phyloP scores from a whole-genome alignment of 2,888 invertebrate genomes.

The Andrena chrysosceles region DNA sequence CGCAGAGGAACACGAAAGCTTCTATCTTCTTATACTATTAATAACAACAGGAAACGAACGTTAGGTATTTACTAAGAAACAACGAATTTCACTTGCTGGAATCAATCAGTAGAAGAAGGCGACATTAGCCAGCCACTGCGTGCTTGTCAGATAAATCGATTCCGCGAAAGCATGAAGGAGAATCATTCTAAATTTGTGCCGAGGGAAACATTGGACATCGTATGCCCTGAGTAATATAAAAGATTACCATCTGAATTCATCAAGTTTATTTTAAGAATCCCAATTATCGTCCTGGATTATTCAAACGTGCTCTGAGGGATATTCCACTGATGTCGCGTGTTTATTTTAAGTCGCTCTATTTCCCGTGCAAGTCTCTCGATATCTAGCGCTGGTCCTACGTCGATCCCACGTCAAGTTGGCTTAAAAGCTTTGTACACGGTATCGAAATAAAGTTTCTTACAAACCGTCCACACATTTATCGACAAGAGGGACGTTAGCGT shows the following conservation, averaged over 20 bases:
- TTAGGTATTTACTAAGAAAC: too few relatives aligned
- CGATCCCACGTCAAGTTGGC: constrained; percentile 9
- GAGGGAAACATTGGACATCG: background rate
- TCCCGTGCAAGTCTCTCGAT: constrained; percentile 37
- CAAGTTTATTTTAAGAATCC: constrained; percentile 11
- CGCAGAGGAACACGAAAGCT: too few relatives aligned
- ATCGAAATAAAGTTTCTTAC: constrained; percentile 22
- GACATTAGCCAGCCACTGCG: background rate
- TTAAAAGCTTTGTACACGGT: constrained; percentile 30
- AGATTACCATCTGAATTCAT: background rate
- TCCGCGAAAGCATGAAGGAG: too few relatives aligned
- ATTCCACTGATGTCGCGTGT: constrained; percentile 46
- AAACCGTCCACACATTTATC: constrained; percentile 6
- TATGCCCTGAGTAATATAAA: background rate
- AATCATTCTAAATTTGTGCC: too few relatives aligned
- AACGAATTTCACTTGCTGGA: too few relatives aligned
- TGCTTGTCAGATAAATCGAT: background rate
- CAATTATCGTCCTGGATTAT: constrained; percentile 44
- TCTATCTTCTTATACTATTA: too few relatives aligned
- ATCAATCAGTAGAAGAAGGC: too few relatives aligned
- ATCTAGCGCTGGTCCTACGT: constrained; percentile 23
- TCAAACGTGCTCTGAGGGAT: constrained; percentile 8
- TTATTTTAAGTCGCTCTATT: constrained; percentile 59
- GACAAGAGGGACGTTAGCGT: background rate
- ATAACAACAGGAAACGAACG: too few relatives aligned